phyloP scores from a whole-genome alignment of 2,888 invertebrate genomes.

The Meteorus colon region DNA sequence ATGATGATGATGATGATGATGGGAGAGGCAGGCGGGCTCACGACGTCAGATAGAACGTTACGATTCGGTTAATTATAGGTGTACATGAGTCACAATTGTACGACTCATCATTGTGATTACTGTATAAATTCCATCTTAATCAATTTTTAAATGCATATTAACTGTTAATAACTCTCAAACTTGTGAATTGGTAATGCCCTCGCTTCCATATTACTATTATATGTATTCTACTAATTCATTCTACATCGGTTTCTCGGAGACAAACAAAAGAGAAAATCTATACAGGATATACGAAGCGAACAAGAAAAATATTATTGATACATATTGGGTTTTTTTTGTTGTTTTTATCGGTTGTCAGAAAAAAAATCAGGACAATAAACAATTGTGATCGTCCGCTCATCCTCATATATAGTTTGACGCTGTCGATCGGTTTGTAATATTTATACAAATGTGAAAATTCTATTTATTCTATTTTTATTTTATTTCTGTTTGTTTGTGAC shows the following conservation, averaged over 20 bases:
- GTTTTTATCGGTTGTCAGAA: background rate
- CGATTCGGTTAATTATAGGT: constrained; percentile 26
- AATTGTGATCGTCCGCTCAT: constrained; percentile 23
- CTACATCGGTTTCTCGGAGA: constrained; percentile 29
- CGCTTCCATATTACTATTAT: constrained; percentile 35
- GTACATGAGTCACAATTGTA: constrained; percentile 30
- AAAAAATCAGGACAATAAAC: constrained; percentile 10
- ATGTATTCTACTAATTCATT: constrained; percentile 24
- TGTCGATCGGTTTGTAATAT: background rate
- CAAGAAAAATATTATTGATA: constrained; percentile 9
- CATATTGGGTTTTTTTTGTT: background rate
- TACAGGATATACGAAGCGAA: background rate
- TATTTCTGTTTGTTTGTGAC: background rate
- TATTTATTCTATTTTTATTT: constrained; percentile 9
- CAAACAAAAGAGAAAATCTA: constrained; percentile 20
- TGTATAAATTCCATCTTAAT: constrained; percentile 39
- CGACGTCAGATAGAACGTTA: constrained; percentile 22
- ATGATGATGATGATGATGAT: background rate
- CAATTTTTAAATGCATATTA: constrained; percentile 41
- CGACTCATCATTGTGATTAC: constrained; percentile 29
- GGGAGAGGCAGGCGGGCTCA: constrained; percentile 13
- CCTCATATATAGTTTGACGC: constrained; percentile 16
- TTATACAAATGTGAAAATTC: constrained; percentile 24
- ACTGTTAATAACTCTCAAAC: constrained; percentile 38
- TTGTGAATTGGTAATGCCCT: constrained; percentile 44